phyloP scores from a whole-genome alignment of 2,888 invertebrate genomes.

The Suillia variegata region DNA sequence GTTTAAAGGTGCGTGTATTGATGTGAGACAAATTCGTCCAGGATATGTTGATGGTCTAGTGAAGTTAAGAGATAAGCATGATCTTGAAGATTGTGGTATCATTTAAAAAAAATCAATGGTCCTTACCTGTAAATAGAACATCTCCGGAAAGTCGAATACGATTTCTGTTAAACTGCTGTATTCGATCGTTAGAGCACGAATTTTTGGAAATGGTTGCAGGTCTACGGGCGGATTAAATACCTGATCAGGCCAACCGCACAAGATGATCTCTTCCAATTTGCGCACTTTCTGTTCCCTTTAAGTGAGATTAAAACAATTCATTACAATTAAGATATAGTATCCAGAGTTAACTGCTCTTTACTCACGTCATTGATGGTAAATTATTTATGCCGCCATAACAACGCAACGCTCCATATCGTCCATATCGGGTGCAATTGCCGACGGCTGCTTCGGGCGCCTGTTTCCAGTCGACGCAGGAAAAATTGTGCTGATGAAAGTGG shows the following conservation, averaged over 20 bases:
- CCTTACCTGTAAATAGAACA: conserved; percentile 48
- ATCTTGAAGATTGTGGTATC: not conserved
- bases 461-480: conserved; percentile 50
- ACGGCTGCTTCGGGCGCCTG: conserved; percentile 44
- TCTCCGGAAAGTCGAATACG: conserved; percentile 53
- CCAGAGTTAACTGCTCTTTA: no score
- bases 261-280: conserved; percentile 43
- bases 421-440: conserved; percentile 50
- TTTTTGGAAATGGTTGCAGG: conserved; percentile 49
- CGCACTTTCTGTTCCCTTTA: conserved; percentile 35
- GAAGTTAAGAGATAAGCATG: conserved; percentile 8
- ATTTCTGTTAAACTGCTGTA: conserved; percentile 53
- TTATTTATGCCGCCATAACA: conserved; percentile 57
- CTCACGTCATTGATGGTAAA: conserved; percentile 43
- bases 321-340: no score
- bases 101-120: not conserved
- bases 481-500: conserved; percentile 33
- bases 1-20: conserved; percentile 51
- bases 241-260: conserved; percentile 55
- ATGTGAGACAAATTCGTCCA: conserved; percentile 57
- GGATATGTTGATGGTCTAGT: conserved; percentile 59
- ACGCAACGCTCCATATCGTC: conserved; percentile 41
- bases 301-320: not conserved
- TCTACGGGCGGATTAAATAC: conserved; percentile 49
- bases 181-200: conserved; percentile 52